These are phyloP conservation scores for Urocynchramus pylzowi DNA, from an alignment of 2,113 vertebrate genomes.

Conservation along the genomic window DNA sequence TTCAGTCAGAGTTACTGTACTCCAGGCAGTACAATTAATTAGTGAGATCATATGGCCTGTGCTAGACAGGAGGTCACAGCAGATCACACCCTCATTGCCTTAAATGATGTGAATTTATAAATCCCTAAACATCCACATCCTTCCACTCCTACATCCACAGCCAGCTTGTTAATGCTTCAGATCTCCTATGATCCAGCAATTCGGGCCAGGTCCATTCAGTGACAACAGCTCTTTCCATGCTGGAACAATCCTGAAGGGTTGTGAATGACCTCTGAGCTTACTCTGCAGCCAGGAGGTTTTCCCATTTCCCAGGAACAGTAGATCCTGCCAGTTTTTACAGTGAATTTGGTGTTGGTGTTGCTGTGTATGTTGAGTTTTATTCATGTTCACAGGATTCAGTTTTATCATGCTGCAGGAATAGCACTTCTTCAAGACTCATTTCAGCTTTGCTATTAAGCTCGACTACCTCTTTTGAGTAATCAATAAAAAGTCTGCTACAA, in stretches of 20 bases:
- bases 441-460: slow-evolving; percentile 50
- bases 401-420: slow-evolving; percentile 24
- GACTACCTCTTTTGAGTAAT: slow-evolving; percentile 66
- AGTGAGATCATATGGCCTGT: not conserved
- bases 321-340: not conserved
- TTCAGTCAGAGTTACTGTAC: not conserved
- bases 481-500: slow-evolving; percentile 64
- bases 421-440: slow-evolving; percentile 30
- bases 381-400: not conserved
- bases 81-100: slow-evolving; percentile 6
- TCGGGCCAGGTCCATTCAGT: not conserved
- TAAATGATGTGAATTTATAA: slow-evolving; percentile 16
- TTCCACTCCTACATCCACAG: not conserved
- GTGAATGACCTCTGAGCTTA: not conserved
- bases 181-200: not conserved
- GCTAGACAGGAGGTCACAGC: not conserved
- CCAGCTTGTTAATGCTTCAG: not conserved
- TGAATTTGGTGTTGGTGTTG: not conserved
- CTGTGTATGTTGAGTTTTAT: not conserved
- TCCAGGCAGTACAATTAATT: slow-evolving; percentile 43
- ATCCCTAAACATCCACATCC: not conserved
- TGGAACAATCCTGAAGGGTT: not conserved
- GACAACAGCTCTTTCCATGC: not conserved
- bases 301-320: not conserved
- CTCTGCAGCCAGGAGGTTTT: not conserved